Evolutionary conservation across 30 jellyfish, hydroid and myxozoan genomes (phyloP), one percentile per base, ranked within the genome.

Genomic region (Cassiopea andromeda): DNA sequence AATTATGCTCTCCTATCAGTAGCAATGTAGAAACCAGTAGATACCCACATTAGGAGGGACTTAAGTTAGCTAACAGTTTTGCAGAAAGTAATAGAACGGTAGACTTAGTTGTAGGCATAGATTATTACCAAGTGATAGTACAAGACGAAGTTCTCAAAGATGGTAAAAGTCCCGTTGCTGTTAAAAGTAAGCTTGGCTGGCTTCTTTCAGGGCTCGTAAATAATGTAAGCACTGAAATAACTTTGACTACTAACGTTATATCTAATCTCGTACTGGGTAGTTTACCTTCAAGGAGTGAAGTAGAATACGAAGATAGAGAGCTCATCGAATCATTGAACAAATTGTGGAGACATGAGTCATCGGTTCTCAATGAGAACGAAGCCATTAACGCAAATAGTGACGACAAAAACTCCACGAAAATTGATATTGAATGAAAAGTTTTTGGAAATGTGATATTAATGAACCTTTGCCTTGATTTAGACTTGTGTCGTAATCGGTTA

Each of bases 101-200:
- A 43, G 71, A 78, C 46, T 12, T 88, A 58, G 46, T 88, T 1
- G 18, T 88, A 17, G 95, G 95, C 59, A 89, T 67, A 12, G 95
- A 88, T 73, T 66, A 88, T 78, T 88, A 88, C 49, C 48, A 61
- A 77, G 81, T 44, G 46, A 15, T 77, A 13, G 79, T 87, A 14
- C 18, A 38, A 77, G 94, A 89, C 1, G 89, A 87, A 4, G 68
- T 87, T 48, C n/a, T 14, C 64, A 87, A 78, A 67, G 94, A 89
- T 46, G 69, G 46, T 49, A n/a, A 73, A 57, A 89, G 94, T 48
- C 94, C 94, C 70, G 84, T 87, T 46, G 89, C 94, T 13, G 78
- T 87, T 1, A 87, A 76, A 74, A 87, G 94, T 68, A 87, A 87
- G 89, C 64, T 87, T 60, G 94, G 94, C 47, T 87, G 94, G 94